Evolutionary conservation across 2,113 vertebrate species (phyloP).

Genomic region (Salvator merianae): DNA sequence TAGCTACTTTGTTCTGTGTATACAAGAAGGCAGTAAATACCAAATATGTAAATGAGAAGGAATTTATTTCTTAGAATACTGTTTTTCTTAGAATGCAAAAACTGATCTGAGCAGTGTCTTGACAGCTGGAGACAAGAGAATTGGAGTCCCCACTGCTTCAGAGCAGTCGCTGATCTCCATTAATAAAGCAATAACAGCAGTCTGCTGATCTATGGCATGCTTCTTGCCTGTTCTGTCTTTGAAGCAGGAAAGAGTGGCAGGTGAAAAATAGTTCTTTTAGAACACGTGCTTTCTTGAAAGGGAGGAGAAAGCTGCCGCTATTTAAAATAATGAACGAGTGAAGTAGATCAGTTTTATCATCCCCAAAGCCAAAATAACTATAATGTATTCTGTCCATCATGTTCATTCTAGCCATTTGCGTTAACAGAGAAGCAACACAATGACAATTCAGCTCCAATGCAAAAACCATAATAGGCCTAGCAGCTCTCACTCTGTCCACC

Average conservation of each 20-base stretch:
- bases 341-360: not conserved
- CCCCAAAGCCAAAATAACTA: not conserved
- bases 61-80: conserved; percentile 35
- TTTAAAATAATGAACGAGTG: not conserved
- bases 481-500: not conserved
- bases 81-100: not conserved
- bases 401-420: not conserved
- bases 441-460: not conserved
- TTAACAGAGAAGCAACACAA: not conserved
- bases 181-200: conserved; percentile 75
- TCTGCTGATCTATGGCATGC: conserved; percentile 42
- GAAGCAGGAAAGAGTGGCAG: not conserved
- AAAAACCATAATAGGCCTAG: not conserved
- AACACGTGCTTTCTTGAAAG: not conserved
- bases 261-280: not conserved
- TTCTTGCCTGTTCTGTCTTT: fast-evolving
- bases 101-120: conserved; percentile 46
- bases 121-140: conserved; percentile 30
- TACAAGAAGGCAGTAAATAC: conserved; percentile 25
- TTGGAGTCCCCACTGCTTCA: conserved; percentile 34
- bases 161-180: conserved; percentile 46
- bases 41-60: not conserved
- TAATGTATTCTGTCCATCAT: not conserved
- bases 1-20: conserved; percentile 43
- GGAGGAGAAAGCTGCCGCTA: not conserved